Evolutionary conservation across 2,113 vertebrate species (phyloP).

Genomic region (Xiphias gladius): DNA sequence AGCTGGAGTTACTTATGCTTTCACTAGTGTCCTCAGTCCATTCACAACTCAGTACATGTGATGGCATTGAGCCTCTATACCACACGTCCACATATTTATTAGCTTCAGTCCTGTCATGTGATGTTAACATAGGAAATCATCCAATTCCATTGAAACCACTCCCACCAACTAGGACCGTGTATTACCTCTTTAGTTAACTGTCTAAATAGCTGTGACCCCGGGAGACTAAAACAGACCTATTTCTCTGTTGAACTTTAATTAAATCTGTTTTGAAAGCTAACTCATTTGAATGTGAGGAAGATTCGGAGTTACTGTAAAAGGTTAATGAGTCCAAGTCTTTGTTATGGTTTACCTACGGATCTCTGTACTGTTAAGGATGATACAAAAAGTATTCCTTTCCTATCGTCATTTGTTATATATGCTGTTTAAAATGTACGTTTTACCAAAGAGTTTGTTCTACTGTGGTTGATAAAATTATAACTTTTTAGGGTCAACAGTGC

Average conservation of each 20-base stretch:
- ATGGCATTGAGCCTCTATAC: constrained; percentile 10
- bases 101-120: constrained; percentile 58
- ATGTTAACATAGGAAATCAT: constrained; percentile 38
- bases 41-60: constrained; percentile 42
- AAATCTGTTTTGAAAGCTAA: constrained; percentile 20
- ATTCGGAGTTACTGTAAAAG: background rate
- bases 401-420: background rate
- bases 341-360: constrained; percentile 9
- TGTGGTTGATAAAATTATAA: background rate
- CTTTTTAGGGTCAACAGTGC: background rate
- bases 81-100: constrained; percentile 25
- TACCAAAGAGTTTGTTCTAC: background rate
- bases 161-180: background rate
- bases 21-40: constrained; percentile 8
- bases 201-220: background rate
- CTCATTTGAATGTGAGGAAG: background rate
- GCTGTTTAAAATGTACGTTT: background rate
- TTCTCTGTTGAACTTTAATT: constrained; percentile 14
- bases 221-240: background rate
- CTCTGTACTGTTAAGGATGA: background rate
- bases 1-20: constrained; percentile 25
- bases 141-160: constrained; percentile 29
- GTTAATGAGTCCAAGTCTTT: constrained; percentile 39
- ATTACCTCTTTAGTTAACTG: background rate
- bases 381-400: background rate